phyloP scores from a whole-genome alignment of 2,797 vertebrate genomes.

The Anguilla megastoma region DNA sequence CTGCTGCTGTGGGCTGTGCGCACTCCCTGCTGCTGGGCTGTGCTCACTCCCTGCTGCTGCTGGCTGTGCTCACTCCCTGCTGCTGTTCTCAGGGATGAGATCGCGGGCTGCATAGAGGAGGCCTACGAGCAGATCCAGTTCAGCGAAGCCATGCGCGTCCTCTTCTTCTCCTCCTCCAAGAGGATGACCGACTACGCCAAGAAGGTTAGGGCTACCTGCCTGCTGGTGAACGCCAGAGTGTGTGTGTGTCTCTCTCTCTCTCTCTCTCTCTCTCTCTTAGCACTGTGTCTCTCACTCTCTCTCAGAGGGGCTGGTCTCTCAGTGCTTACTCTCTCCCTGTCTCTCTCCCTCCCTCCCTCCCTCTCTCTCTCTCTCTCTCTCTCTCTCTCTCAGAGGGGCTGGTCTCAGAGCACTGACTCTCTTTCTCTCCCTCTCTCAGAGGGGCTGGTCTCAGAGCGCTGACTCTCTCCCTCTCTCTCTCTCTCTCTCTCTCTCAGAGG shows the following conservation, averaged over 20 bases:
- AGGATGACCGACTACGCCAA: conserved; percentile 96
- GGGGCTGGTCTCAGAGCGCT: no score
- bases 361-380: background rate
- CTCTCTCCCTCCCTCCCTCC: background rate
- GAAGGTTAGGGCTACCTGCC: conserved; percentile 73
- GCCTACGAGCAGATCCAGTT: conserved; percentile 93
- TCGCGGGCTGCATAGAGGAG: conserved; percentile 92
- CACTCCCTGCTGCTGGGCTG: background rate
- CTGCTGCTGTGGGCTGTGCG: background rate
- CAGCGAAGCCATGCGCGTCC: conserved; percentile 84
- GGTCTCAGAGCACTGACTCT: background rate
- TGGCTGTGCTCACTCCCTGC: no score
- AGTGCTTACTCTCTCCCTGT: background rate
- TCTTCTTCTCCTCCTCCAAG: conserved; percentile 88
- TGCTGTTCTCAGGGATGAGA: conserved; percentile 80
- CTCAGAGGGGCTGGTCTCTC: background rate
- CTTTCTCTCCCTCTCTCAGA: background rate
- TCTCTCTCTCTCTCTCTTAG: background rate
- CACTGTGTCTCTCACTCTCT: no score
- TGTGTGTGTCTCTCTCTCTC: background rate
- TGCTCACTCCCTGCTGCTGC: no score
- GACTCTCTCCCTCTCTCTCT: background rate
- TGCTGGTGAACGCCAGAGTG: background rate
- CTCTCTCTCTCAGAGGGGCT: background rate
- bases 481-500: background rate